Evolutionary conservation across 2,888 invertebrate species (phyloP).

Genomic region (Nematopogon swammerdamellus): DNA sequence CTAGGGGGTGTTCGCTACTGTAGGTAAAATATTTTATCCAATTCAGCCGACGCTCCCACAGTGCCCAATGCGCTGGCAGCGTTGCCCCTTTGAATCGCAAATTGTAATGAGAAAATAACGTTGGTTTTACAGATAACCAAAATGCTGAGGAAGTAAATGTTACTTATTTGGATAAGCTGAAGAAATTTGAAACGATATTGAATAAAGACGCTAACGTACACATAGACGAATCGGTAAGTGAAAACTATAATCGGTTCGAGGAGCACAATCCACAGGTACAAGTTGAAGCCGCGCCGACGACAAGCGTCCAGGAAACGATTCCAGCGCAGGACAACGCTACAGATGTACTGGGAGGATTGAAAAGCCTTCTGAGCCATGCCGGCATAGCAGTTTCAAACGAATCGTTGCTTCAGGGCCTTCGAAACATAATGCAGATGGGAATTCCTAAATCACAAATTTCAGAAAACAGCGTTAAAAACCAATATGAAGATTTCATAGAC

Average conservation of each 20-base stretch:
- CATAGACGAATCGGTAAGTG: neutral
- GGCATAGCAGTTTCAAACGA: constrained; percentile 31
- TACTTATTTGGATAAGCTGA: neutral
- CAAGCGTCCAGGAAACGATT: neutral
- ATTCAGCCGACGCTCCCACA: no score
- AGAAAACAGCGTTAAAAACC: neutral
- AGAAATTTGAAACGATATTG: neutral
- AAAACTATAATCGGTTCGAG: neutral
- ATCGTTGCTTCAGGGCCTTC: constrained; percentile 21
- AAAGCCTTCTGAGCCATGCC: constrained; percentile 28
- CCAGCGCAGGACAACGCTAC: neutral
- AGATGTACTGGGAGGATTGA: constrained; percentile 23
- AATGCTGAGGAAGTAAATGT: neutral
- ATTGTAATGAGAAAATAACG: no score
- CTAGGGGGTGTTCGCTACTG: no score
- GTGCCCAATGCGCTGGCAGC: no score
- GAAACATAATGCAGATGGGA: neutral
- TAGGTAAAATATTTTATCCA: no score
- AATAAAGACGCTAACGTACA: neutral
- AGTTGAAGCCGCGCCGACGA: neutral
- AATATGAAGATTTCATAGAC: neutral
- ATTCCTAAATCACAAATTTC: neutral
- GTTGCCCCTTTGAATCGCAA: no score
- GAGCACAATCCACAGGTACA: neutral
- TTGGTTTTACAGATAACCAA: neutral